Evolutionary conservation across 1,140 invertebrate species (phyloP).

Genomic region (Ceratina calcarata): DNA sequence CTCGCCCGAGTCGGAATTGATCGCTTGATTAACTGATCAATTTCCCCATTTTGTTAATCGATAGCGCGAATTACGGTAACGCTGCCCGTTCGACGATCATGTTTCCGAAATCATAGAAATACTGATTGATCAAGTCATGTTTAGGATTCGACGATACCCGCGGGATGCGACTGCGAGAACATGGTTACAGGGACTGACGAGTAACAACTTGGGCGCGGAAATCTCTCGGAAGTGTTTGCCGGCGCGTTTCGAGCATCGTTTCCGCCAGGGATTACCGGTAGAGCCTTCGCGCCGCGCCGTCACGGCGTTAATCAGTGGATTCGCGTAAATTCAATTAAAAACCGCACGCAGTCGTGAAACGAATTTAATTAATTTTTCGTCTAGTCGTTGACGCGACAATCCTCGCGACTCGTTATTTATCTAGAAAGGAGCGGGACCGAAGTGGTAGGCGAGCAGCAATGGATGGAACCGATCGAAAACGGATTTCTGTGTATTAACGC

Average conservation of each 20-base stretch:
- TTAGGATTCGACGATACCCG: too few relatives aligned
- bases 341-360: constrained; percentile 47
- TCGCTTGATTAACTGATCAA: too few relatives aligned
- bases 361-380: constrained; percentile 65
- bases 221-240: constrained; percentile 3
- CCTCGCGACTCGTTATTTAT: constrained; percentile 42
- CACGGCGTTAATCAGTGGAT: constrained; percentile 61
- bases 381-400: constrained; percentile 19
- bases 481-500: constrained; percentile 46
- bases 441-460: not conserved
- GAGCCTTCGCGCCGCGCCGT: not conserved
- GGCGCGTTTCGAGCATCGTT: not conserved
- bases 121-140: too few relatives aligned
- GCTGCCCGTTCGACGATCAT: too few relatives aligned
- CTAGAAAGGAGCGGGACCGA: constrained; percentile 13
- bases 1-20: too few relatives aligned
- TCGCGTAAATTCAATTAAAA: constrained; percentile 68
- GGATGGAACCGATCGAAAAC: constrained; percentile 17
- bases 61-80: too few relatives aligned
- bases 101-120: too few relatives aligned
- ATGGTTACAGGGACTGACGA: too few relatives aligned
- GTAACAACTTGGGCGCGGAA: too few relatives aligned
- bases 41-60: too few relatives aligned
- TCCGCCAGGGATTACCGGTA: not conserved
- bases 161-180: too few relatives aligned